Evolutionary conservation across 1,140 invertebrate species (phyloP).

Genomic region (Caenorhabditis elegans): WBcel235 BX284604.4:11316501-11317000

Average conservation of each 20-base stretch:
- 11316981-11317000: background rate
- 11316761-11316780: background rate
- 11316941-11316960: background rate
- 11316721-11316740: background rate
- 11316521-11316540: background rate
- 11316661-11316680: too few species aligned
- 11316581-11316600: too few species aligned
- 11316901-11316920: slow-evolving; percentile 15
- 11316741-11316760: background rate
- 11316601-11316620: too few species aligned
- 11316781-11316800: background rate
- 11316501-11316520: background rate
- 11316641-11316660: too few species aligned
- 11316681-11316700: background rate
- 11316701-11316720: background rate
- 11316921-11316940: background rate
- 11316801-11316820: background rate
- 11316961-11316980: background rate
- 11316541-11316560: too few species aligned
- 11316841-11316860: background rate
- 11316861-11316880: background rate
- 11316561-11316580: too few species aligned
- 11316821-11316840: background rate
- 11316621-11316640: background rate
- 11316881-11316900: background rate